Conservation (phyloP, 1,140 invertebrate species). For the Aphaenogaster floridana region DNA sequence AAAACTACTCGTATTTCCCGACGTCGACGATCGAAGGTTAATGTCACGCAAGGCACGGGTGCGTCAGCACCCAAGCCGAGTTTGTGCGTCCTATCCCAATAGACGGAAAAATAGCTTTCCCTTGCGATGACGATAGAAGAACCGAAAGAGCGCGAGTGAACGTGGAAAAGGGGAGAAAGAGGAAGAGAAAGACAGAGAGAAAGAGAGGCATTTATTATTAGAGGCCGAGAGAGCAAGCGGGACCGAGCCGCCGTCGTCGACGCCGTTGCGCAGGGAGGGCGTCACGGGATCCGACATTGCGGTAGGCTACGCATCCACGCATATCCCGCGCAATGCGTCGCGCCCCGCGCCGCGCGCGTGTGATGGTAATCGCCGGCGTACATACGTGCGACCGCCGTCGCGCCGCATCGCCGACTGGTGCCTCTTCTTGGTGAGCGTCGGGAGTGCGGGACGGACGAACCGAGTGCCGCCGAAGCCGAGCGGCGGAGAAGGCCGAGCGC, state of each 20-base stretch:
- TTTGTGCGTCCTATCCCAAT: slow-evolving; percentile 76
- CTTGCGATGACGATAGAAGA: slow-evolving; percentile 10
- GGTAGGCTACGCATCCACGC: slow-evolving; percentile 82
- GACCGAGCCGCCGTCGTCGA: slow-evolving; percentile 41
- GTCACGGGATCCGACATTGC: slow-evolving; percentile 78
- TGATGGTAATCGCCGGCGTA: slow-evolving; percentile 65
- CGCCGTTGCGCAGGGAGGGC: slow-evolving; percentile 43
- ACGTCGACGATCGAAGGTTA: slow-evolving; percentile 70
- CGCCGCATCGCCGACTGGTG: slow-evolving; percentile 53
- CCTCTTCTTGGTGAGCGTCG: slow-evolving; percentile 26
- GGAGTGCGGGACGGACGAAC: slow-evolving; percentile 27
- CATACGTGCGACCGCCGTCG: slow-evolving; percentile 63
- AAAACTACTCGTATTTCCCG: slow-evolving; percentile 64
- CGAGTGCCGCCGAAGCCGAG: slow-evolving; percentile 69
- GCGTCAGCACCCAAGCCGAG: slow-evolving; percentile 19
- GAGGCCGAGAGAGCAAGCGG: slow-evolving; percentile 16
- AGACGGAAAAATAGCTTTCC: slow-evolving; percentile 75
- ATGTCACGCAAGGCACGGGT: slow-evolving; percentile 61
- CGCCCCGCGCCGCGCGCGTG: slow-evolving; percentile 54
- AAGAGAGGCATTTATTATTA: slow-evolving; percentile 51
- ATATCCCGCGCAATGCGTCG: slow-evolving; percentile 57
- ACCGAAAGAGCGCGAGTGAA: slow-evolving; percentile 36
- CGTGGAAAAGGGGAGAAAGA: slow-evolving; percentile 18
- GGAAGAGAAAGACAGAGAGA: not conserved
- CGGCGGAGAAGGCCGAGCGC: slow-evolving; percentile 63